Percentiles rank a stretch among this genome's conserved stretches.
These are phyloP conservation scores for Callaeas wilsoni DNA, from an alignment of 2,113 vertebrate species.

Conservation along the genomic window DNA sequence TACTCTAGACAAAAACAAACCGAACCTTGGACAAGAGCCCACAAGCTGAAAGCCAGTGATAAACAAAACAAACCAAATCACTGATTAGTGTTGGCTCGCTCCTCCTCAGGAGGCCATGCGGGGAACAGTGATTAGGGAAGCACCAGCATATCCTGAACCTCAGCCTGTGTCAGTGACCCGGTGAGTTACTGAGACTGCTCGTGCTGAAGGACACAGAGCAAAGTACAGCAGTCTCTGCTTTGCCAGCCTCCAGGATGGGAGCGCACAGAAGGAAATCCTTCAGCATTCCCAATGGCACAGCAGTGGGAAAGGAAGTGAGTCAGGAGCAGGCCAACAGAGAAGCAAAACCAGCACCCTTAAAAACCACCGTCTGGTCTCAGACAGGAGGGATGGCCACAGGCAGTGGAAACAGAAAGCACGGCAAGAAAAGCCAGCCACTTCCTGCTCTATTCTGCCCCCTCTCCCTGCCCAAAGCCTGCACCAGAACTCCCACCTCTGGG, in stretches of 20 bases:
- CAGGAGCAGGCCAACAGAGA: background rate
- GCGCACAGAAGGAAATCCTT: background rate
- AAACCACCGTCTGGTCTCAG: background rate
- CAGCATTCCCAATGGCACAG: background rate
- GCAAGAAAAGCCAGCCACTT: background rate
- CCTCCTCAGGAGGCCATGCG: background rate
- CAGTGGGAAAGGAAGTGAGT: conserved; percentile 44
- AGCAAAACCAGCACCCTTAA: background rate
- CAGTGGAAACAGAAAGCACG: background rate
- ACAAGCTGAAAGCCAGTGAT: background rate
- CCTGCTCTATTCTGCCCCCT: background rate
- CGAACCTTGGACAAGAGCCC: background rate
- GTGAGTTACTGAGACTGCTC: rapidly evolving
- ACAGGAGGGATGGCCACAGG: background rate
- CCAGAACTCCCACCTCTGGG: background rate
- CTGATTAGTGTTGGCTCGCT: background rate
- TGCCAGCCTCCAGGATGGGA: background rate
- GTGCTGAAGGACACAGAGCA: background rate
- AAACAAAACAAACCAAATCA: background rate
- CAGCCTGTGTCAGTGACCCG: background rate
- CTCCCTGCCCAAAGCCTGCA: background rate
- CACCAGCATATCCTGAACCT: background rate
- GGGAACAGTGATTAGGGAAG: background rate
- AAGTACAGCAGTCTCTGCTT: background rate
- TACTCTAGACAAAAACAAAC: background rate